Evolutionary conservation across 2,113 vertebrate species (phyloP).

Genomic region (Pelecanoides urinatrix): DNA sequence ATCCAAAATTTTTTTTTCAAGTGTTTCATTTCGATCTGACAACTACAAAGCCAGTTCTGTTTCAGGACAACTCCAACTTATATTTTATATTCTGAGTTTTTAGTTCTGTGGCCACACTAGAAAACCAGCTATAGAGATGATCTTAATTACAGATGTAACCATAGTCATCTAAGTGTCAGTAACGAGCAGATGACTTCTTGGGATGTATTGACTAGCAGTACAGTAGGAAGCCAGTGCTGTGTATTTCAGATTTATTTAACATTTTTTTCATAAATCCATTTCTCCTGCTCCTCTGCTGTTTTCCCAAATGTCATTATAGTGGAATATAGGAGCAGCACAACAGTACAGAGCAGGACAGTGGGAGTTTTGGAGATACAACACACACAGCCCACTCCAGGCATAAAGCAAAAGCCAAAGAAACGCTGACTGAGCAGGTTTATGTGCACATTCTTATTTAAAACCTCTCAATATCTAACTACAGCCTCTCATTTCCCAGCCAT

Average conservation of each 20-base stretch:
- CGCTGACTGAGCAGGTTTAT: not conserved
- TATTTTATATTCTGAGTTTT: not conserved
- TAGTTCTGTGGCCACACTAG: not conserved
- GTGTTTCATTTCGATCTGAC: not conserved
- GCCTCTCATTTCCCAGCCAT: not conserved
- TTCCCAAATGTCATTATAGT: not conserved
- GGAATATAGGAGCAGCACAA: not conserved
- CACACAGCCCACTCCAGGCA: not conserved
- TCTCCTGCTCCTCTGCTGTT: not conserved
- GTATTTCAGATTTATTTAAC: not conserved
- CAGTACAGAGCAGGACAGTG: not conserved
- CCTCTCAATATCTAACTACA: not conserved
- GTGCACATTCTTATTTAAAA: not conserved
- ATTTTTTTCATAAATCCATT: not conserved
- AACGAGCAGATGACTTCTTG: not conserved
- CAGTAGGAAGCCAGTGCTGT: not conserved
- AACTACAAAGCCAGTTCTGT: not conserved
- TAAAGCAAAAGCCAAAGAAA: not conserved
- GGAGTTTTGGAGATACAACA: not conserved
- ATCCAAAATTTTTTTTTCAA: not conserved
- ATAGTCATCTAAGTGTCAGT: not conserved
- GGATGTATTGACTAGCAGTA: not conserved
- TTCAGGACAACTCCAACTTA: not conserved
- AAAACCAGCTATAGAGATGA: not conserved
- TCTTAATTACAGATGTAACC: not conserved